These are phyloP conservation scores for Morone chrysops DNA, from an alignment of 2,113 vertebrate species.

Conservation along the genomic window DNA sequence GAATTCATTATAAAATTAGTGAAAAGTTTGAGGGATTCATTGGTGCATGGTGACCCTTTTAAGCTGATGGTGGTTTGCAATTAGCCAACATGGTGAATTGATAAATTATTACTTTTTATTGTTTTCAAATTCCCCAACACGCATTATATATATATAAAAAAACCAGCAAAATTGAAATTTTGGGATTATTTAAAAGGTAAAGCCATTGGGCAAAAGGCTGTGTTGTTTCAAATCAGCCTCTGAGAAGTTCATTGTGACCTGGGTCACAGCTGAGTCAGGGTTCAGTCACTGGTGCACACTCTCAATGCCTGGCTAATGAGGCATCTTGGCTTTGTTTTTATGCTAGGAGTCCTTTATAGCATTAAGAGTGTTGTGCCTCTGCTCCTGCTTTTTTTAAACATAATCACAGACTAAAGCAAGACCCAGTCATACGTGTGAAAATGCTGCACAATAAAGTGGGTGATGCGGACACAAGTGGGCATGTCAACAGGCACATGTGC, in stretches of 20 bases:
- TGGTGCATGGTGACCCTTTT: neutral
- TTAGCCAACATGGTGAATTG: neutral
- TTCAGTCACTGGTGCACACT: constrained; percentile 21
- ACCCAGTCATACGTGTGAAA: neutral
- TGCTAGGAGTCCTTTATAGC: neutral
- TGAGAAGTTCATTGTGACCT: constrained; percentile 4
- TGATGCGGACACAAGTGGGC: neutral
- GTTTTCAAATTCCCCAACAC: neutral
- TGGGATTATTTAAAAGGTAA: neutral
- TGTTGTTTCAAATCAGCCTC: neutral
- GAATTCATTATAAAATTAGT: neutral
- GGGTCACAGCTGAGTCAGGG: constrained; percentile 23
- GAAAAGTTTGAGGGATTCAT: neutral
- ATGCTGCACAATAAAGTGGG: neutral
- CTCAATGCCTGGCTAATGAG: constrained; percentile 36
- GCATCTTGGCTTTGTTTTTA: constrained; percentile 32
- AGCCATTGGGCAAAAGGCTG: neutral
- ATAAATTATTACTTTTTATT: neutral
- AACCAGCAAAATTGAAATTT: neutral
- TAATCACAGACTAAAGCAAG: neutral
- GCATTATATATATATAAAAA: neutral
- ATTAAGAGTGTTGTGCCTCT: neutral
- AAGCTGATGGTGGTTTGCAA: neutral
- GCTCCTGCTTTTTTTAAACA: neutral
- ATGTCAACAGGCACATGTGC: neutral